Conservation (phyloP, 1,140 invertebrate species). For the Charaxes varanes region DNA sequence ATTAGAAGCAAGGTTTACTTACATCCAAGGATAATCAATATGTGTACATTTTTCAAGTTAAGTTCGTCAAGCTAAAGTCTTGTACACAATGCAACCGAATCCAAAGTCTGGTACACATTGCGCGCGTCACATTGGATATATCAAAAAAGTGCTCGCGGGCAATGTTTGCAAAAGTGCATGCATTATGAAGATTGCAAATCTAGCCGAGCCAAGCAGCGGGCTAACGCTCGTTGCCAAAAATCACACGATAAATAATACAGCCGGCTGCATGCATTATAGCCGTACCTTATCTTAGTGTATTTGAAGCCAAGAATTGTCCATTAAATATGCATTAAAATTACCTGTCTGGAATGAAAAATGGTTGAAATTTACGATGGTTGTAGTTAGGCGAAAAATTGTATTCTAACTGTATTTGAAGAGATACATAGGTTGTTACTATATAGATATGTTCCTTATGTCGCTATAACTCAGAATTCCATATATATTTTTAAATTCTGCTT, state of each 20-base stretch:
- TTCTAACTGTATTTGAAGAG: no score
- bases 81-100: constrained; percentile 13
- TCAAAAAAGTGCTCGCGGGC: constrained; percentile 43
- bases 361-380: constrained; percentile 12
- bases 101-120: constrained; percentile 7
- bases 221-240: constrained; percentile 67
- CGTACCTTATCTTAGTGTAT: constrained; percentile 71
- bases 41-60: constrained; percentile 1
- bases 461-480: no score
- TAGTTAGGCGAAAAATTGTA: constrained; percentile 2
- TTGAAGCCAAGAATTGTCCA: constrained; percentile 72
- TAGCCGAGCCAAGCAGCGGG: constrained; percentile 61
- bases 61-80: constrained; percentile 4
- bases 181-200: constrained; percentile 73
- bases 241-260: constrained; percentile 71
- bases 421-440: no score
- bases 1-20: no score
- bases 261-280: constrained; percentile 70
- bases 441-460: no score
- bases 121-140: constrained; percentile 17
- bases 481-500: no score
- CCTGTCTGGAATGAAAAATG: constrained; percentile 66
- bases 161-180: constrained; percentile 61
- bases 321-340: constrained; percentile 74
- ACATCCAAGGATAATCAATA: no score